A percentile compares a stretch with the other conserved stretches of the same genome.
Evolutionary conservation across 2,113 vertebrate species (phyloP).

Genomic region (Corvus hawaiiensis): DNA sequence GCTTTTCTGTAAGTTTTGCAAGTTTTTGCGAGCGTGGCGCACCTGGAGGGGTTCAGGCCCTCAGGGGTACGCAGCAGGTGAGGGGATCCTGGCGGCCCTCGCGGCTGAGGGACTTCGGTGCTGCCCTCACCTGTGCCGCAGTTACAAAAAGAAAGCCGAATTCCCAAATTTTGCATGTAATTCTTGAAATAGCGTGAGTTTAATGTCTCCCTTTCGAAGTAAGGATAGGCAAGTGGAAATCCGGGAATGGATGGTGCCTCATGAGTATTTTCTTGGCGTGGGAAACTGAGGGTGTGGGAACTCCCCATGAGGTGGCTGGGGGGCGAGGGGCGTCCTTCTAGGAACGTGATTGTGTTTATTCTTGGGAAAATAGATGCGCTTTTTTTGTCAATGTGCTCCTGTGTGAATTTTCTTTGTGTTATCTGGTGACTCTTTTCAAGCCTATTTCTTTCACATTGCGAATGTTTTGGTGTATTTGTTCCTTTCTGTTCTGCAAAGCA

Average conservation of each 20-base stretch:
- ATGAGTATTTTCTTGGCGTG: accelerated
- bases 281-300: background rate
- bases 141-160: accelerated
- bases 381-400: background rate
- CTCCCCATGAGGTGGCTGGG: accelerated
- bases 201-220: accelerated
- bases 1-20: accelerated
- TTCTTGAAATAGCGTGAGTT: accelerated
- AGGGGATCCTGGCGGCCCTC: accelerated
- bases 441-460: background rate
- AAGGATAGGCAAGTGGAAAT: background rate
- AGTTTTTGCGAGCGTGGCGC: accelerated
- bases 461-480: accelerated
- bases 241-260: accelerated
- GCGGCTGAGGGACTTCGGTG: accelerated
- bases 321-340: accelerated
- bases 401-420: background rate
- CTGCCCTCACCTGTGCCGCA: background rate
- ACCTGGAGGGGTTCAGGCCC: accelerated
- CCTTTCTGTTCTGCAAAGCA: background rate
- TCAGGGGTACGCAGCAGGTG: accelerated
- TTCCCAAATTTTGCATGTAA: accelerated
- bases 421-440: background rate
- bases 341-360: background rate
- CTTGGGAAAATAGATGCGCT: background rate